Conservation (phyloP, 2,888 invertebrate species). For the Drosophila histrio region DNA sequence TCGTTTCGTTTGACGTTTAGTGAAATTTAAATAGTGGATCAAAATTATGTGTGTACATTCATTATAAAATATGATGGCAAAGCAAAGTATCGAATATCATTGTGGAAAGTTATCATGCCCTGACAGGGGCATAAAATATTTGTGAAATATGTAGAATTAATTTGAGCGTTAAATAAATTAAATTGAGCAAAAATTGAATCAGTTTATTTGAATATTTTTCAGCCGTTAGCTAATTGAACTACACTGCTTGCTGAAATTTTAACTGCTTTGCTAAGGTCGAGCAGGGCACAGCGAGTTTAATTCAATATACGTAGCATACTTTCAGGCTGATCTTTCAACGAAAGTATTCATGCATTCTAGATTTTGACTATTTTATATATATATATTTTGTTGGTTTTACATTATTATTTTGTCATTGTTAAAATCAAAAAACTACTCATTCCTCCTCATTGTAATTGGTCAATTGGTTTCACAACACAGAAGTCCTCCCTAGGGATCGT, state of each 20-base stretch:
- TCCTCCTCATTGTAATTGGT: neutral
- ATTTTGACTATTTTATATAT: neutral
- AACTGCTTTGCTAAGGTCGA: neutral
- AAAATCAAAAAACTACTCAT: neutral
- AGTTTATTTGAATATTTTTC: neutral
- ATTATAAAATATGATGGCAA: conserved; percentile 33
- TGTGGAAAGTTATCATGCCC: neutral
- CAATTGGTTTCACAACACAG: neutral
- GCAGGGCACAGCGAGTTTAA: neutral
- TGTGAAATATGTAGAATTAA: conserved; percentile 52
- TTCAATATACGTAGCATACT: neutral
- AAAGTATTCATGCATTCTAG: neutral
- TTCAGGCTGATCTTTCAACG: neutral
- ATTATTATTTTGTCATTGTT: conserved; percentile 36
- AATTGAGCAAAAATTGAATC: conserved; percentile 12
- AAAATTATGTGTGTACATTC: conserved; percentile 32
- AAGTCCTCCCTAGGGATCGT: neutral
- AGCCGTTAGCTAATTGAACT: neutral
- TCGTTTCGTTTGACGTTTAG: conserved; percentile 71
- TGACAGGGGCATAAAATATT: conserved; percentile 21
- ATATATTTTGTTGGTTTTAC: conserved; percentile 38
- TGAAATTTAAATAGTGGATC: conserved; percentile 47
- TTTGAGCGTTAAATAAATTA: conserved; percentile 64
- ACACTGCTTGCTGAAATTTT: neutral
- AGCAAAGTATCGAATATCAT: conserved; percentile 27